phyloP scores from a whole-genome alignment of 1,140 invertebrate genomes.

The Lanistes nyassanus region DNA sequence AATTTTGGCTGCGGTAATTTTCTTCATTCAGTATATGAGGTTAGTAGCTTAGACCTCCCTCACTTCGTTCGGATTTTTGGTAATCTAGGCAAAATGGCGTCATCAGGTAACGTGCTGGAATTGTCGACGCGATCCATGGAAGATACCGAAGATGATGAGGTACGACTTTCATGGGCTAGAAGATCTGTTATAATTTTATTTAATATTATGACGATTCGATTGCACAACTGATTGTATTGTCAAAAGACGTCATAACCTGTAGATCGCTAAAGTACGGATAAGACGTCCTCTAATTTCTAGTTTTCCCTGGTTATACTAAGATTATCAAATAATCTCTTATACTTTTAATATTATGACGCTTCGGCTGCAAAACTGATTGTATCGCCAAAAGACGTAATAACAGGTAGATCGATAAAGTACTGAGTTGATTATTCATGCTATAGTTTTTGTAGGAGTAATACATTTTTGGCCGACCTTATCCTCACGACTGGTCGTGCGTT shows the following conservation, averaged over 20 bases:
- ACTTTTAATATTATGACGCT: too few relatives aligned
- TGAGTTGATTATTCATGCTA: too few relatives aligned
- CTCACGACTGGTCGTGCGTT: too few relatives aligned
- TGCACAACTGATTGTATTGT: neutral
- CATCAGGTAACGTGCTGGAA: slow-evolving; percentile 16
- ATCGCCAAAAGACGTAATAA: too few relatives aligned
- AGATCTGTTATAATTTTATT: neutral
- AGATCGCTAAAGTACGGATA: too few relatives aligned
- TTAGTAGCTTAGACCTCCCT: neutral
- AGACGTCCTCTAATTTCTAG: too few relatives aligned
- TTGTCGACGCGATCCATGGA: neutral
- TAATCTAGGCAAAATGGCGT: slow-evolving; percentile 6
- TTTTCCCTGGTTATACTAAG: too few relatives aligned
- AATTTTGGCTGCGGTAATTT: neutral
- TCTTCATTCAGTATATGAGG: neutral
- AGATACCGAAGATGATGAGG: slow-evolving; percentile 17
- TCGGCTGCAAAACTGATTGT: too few relatives aligned
- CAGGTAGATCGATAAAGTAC: too few relatives aligned
- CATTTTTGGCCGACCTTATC: too few relatives aligned
- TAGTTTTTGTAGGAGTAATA: too few relatives aligned
- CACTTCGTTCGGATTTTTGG: neutral
- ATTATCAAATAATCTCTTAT: too few relatives aligned
- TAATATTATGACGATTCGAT: neutral
- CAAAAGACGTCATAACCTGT: neutral
- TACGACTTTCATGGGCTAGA: neutral